Conservation (phyloP, 2,797 vertebrate genomes). For the Numenius phaeopus region DNA sequence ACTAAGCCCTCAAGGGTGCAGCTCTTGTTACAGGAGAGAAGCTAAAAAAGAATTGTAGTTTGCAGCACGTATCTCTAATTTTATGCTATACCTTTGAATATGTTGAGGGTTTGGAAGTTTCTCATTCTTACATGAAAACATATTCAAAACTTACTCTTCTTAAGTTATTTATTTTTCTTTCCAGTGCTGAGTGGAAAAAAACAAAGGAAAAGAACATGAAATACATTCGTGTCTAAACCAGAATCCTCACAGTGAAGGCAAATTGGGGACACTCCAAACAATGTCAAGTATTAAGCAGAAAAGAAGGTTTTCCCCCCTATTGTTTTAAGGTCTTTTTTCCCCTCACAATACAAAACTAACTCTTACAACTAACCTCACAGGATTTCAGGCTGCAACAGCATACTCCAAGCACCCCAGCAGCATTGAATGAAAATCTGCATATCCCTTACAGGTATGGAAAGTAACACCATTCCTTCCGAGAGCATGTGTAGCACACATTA, state of each 20-base stretch:
- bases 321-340: not conserved
- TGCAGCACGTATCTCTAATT: not conserved
- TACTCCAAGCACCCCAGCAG: not conserved
- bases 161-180: constrained; percentile 6
- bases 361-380: not conserved
- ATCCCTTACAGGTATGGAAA: not conserved
- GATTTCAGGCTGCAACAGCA: not conserved
- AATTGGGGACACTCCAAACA: not conserved
- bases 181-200: not conserved
- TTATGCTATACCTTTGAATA: not conserved
- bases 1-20: not conserved
- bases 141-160: constrained; percentile 2
- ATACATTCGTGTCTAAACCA: not conserved
- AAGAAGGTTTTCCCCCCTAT: not conserved
- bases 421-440: not conserved
- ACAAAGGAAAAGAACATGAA: not conserved
- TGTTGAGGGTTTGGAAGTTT: not conserved
- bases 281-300: not conserved
- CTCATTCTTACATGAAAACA: not conserved
- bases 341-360: not conserved
- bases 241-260: not conserved
- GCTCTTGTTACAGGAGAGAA: not conserved
- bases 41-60: not conserved
- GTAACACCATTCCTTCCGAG: not conserved
- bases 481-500: not conserved